Conservation (phyloP, 37 sponge, comb jelly and placozoan species). For the Crambe crambe region DNA sequence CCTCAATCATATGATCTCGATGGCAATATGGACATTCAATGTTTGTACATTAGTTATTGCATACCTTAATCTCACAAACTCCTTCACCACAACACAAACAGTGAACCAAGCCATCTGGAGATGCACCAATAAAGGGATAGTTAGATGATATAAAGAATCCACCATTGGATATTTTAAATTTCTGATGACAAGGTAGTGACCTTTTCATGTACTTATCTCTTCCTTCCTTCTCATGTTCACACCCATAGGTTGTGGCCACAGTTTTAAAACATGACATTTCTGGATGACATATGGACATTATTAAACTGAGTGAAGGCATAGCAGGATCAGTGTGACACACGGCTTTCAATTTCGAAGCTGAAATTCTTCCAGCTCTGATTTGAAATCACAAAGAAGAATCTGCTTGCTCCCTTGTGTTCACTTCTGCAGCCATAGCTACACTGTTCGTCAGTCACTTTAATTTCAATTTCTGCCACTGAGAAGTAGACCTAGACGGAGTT, state of each 20-base stretch:
- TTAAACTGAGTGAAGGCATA: background rate
- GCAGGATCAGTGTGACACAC: background rate
- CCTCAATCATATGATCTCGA: slow-evolving; percentile 20
- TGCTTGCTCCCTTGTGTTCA: slow-evolving; percentile 43
- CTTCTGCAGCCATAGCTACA: slow-evolving; percentile 21
- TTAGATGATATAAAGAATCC: slow-evolving; percentile 44
- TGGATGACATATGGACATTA: slow-evolving; percentile 40
- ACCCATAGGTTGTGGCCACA: slow-evolving; percentile 52
- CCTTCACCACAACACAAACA: slow-evolving; percentile 69
- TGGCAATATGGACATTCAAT: slow-evolving; percentile 47
- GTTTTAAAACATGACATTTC: slow-evolving; percentile 38
- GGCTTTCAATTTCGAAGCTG: slow-evolving; percentile 33
- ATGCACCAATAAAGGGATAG: slow-evolving; percentile 62
- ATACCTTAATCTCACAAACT: slow-evolving; percentile 50
- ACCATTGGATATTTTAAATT: background rate
- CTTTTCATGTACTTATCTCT: slow-evolving; percentile 2
- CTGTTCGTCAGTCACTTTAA: slow-evolving; percentile 3
- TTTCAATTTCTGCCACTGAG: background rate
- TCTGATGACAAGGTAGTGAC: background rate
- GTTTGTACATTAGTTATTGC: background rate
- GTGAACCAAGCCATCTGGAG: slow-evolving; percentile 64
- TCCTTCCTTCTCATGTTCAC: slow-evolving; percentile 51
- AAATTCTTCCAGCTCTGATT: slow-evolving; percentile 59
- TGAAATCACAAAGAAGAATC: slow-evolving; percentile 44
- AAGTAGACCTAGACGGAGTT: background rate